phyloP scores from a whole-genome alignment of 2,797 vertebrate genomes.

The Spondyliosoma cantharus region DNA sequence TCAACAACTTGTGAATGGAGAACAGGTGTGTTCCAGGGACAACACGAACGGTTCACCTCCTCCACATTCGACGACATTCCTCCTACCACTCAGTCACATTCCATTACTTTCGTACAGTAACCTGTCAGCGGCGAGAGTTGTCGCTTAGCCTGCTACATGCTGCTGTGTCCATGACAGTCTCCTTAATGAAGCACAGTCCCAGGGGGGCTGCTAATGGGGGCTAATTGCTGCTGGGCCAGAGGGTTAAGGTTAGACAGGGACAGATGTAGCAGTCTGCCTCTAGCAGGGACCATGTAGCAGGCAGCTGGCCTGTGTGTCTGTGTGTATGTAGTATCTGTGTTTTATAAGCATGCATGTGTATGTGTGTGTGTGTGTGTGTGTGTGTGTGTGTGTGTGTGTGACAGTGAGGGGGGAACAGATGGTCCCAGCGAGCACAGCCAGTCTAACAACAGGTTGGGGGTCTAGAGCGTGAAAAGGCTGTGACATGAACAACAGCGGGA shows the following conservation, averaged over 20 bases:
- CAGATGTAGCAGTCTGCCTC: slow-evolving; percentile 82
- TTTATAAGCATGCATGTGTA: slow-evolving; percentile 10
- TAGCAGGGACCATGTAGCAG: slow-evolving; percentile 74
- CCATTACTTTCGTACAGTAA: slow-evolving; percentile 58
- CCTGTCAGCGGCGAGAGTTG: slow-evolving; percentile 58
- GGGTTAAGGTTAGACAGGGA: slow-evolving; percentile 81
- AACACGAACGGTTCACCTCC: neutral
- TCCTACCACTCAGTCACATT: slow-evolving; percentile 48
- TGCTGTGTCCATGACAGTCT: slow-evolving; percentile 69
- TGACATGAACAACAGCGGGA: slow-evolving; percentile 75
- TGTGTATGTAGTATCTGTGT: slow-evolving; percentile 16
- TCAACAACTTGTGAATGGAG: too few relatives aligned
- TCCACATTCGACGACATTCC: slow-evolving; percentile 17
- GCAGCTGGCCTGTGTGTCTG: slow-evolving; percentile 74
- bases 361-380: slow-evolving; percentile 29
- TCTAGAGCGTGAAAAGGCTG: slow-evolving; percentile 73
- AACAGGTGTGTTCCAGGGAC: slow-evolving; percentile 4
- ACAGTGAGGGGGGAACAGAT: slow-evolving; percentile 83
- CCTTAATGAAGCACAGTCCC: slow-evolving; percentile 81
- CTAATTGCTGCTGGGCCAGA: slow-evolving; percentile 84
- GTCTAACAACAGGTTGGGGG: slow-evolving; percentile 81
- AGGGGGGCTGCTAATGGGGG: slow-evolving; percentile 81
- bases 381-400: slow-evolving; percentile 26
- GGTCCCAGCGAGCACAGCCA: slow-evolving; percentile 74
- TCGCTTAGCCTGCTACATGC: slow-evolving; percentile 57